Conservation (phyloP, 2,113 vertebrate species). For the human region DNA sequence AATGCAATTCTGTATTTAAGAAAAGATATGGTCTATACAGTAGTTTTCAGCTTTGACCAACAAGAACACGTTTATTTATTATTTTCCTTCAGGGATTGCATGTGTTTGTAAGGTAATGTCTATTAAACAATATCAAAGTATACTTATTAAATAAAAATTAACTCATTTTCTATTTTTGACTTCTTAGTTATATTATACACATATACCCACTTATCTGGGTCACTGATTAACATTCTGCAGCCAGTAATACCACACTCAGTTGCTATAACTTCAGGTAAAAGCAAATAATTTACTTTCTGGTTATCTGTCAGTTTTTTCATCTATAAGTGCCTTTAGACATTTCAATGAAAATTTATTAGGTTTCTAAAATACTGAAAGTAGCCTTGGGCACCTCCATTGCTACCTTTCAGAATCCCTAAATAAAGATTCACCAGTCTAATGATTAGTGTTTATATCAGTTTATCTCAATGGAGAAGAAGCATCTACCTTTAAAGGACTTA, state of each 20-base stretch:
- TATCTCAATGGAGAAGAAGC: neutral
- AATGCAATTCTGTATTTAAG: neutral
- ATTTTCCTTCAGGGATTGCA: conserved; percentile 8
- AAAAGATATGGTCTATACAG: neutral
- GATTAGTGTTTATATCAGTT: neutral
- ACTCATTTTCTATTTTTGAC: neutral
- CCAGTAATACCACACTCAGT: neutral
- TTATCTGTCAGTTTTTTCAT: neutral
- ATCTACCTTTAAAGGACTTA: neutral
- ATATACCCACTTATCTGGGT: neutral
- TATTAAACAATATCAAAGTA: neutral
- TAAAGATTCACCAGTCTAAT: neutral
- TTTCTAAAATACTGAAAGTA: conserved; percentile 25
- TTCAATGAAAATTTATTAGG: neutral
- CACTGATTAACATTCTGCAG: neutral
- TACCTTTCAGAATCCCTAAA: neutral
- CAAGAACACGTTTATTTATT: neutral
- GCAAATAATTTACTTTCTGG: neutral
- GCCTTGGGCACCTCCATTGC: neutral
- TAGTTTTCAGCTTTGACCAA: neutral
- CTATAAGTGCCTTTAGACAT: neutral
- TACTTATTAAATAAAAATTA: neutral
- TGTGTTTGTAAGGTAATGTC: neutral
- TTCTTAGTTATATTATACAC: neutral
- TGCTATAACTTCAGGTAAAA: neutral